These are phyloP conservation scores for Syrphus vitripennis DNA, from an alignment of 2,888 invertebrate genomes.

Conservation along the genomic window DNA sequence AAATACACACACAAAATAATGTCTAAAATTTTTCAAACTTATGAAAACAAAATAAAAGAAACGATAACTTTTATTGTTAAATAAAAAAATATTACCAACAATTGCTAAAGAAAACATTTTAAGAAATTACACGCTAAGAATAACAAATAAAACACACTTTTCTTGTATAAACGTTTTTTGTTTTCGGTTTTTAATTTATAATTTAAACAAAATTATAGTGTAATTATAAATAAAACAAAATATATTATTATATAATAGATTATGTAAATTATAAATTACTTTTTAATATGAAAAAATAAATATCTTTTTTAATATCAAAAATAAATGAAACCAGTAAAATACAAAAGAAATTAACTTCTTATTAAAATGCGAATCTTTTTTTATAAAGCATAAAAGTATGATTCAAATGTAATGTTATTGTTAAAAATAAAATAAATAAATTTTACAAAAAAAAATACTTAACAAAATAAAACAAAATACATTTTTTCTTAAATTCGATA, in stretches of 20 bases:
- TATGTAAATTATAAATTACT: conserved; percentile 70
- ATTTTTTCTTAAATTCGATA: conserved; percentile 58
- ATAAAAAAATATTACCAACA: conserved; percentile 54
- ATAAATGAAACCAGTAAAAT: conserved; percentile 38
- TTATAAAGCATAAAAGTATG: conserved; percentile 30
- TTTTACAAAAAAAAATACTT: conserved; percentile 38
- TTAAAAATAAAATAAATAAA: conserved; percentile 48
- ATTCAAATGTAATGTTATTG: conserved; percentile 60
- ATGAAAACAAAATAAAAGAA: conserved; percentile 44
- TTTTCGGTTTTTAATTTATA: conserved; percentile 65
- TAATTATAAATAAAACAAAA: conserved; percentile 50
- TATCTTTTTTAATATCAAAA: conserved; percentile 70
- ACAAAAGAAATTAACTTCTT: conserved; percentile 23
- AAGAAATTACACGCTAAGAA: conserved; percentile 59
- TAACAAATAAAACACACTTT: conserved; percentile 40
- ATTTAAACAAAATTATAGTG: conserved; percentile 53
- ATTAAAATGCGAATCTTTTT: conserved; percentile 40
- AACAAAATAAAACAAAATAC: conserved; percentile 35
- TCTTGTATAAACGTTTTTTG: conserved; percentile 70
- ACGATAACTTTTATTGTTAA: conserved; percentile 56
- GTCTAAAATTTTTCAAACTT: conserved; percentile 56
- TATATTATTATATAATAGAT: conserved; percentile 65
- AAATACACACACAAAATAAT: conserved; percentile 48
- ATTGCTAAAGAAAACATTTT: conserved; percentile 45
- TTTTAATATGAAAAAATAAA: conserved; percentile 67